These are phyloP conservation scores for Fabriciana adippe DNA, from an alignment of 2,888 invertebrate species.

Conservation along the genomic window DNA sequence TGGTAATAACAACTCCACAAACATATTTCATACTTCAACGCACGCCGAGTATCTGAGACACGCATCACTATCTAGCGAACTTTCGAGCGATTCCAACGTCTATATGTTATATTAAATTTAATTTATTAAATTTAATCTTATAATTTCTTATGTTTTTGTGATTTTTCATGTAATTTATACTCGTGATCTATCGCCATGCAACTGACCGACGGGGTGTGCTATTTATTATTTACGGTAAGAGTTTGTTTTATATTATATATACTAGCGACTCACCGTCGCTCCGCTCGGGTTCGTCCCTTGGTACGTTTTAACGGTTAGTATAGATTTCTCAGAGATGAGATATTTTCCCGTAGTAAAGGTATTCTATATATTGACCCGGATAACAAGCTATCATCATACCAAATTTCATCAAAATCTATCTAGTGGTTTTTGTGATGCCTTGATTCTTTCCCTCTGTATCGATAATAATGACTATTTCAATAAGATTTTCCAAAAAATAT, in stretches of 20 bases:
- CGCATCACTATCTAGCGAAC: conserved; percentile 56
- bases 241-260: neutral
- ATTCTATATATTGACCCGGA: too few relatives aligned
- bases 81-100: conserved; percentile 59
- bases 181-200: conserved; percentile 55
- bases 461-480: too few relatives aligned
- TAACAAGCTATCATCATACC: too few relatives aligned
- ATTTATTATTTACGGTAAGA: conserved; percentile 62
- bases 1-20: conserved; percentile 54
- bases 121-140: conserved; percentile 21
- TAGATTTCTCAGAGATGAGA: too few relatives aligned
- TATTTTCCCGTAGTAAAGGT: too few relatives aligned
- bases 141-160: conserved; percentile 15
- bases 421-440: too few relatives aligned
- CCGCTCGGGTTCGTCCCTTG: too few relatives aligned
- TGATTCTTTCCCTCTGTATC: too few relatives aligned
- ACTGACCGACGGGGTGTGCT: conserved; percentile 55
- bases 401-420: too few relatives aligned
- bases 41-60: conserved; percentile 51
- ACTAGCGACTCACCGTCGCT: neutral
- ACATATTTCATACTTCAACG: conserved; percentile 55
- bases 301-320: too few relatives aligned
- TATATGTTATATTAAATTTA: conserved; percentile 40
- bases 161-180: conserved; percentile 19
- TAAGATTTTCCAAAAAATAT: too few relatives aligned